Evolutionary conservation across 2,113 vertebrate species (phyloP).

Genomic region (Pseudois nayaur): DNA sequence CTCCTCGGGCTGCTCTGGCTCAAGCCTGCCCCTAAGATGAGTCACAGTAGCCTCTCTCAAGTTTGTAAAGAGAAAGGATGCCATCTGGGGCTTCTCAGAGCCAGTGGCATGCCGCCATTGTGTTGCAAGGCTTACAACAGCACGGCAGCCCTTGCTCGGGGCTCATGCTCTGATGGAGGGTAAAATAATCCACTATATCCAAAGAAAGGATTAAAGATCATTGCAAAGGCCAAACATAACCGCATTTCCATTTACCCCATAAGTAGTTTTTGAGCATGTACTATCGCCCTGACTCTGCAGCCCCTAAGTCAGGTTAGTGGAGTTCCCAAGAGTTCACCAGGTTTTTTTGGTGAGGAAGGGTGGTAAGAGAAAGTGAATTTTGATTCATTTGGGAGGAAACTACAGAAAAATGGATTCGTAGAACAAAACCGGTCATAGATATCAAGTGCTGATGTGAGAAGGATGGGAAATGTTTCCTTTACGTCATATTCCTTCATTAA

Average conservation of each 20-base stretch:
- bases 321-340: neutral
- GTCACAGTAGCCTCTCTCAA: neutral
- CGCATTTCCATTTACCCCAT: neutral
- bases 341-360: neutral
- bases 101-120: neutral
- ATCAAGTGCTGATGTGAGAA: neutral
- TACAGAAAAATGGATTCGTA: neutral
- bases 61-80: neutral
- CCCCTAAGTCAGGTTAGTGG: neutral
- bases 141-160: neutral
- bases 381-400: neutral
- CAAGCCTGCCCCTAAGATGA: neutral
- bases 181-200: neutral
- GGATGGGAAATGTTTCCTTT: neutral
- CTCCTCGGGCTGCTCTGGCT: neutral
- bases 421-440: neutral
- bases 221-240: neutral
- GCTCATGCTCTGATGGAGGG: neutral
- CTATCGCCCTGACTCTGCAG: neutral
- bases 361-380: neutral
- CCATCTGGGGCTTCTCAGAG: neutral
- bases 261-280: neutral
- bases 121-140: neutral
- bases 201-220: neutral
- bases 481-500: neutral